Conservation (phyloP, 2,888 invertebrate genomes). For the Drosophila gaucha region DNA sequence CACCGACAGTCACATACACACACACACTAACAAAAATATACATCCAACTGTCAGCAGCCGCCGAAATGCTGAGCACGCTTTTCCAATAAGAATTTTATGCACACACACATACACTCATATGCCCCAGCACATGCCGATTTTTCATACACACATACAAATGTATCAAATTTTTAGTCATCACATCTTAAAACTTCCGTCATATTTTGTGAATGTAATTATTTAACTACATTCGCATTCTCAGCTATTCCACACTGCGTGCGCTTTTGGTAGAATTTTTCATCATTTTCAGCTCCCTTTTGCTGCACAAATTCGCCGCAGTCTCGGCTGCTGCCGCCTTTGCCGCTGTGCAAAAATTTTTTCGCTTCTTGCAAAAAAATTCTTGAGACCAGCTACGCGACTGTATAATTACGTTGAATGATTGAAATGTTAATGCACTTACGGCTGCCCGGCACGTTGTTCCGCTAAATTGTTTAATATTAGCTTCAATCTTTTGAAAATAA, state of each 20-base stretch:
- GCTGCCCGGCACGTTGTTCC: constrained; percentile 64
- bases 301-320: constrained; percentile 67
- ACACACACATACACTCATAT: constrained; percentile 41
- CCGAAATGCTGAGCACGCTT: constrained; percentile 79
- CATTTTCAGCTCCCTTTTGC: constrained; percentile 59
- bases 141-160: constrained; percentile 51
- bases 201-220: constrained; percentile 23
- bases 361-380: constrained; percentile 59
- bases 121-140: constrained; percentile 70
- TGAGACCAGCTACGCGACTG: constrained; percentile 34
- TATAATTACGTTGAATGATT: constrained; percentile 42
- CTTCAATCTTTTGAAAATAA: constrained; percentile 70
- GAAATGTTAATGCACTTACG: constrained; percentile 61
- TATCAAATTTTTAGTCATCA: constrained; percentile 61
- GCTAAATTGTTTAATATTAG: constrained; percentile 45
- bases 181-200: constrained; percentile 27
- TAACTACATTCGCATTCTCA: constrained; percentile 29
- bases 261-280: constrained; percentile 62
- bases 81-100: constrained; percentile 74
- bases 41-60: constrained; percentile 59
- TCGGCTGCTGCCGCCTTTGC: constrained; percentile 59
- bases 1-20: constrained; percentile 24
- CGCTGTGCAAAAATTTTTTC: constrained; percentile 78
- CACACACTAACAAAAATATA: constrained; percentile 20
- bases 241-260: constrained; percentile 32